phyloP scores from a whole-genome alignment of 2,113 vertebrate genomes.

The Brienomyrus brachyistius region DNA sequence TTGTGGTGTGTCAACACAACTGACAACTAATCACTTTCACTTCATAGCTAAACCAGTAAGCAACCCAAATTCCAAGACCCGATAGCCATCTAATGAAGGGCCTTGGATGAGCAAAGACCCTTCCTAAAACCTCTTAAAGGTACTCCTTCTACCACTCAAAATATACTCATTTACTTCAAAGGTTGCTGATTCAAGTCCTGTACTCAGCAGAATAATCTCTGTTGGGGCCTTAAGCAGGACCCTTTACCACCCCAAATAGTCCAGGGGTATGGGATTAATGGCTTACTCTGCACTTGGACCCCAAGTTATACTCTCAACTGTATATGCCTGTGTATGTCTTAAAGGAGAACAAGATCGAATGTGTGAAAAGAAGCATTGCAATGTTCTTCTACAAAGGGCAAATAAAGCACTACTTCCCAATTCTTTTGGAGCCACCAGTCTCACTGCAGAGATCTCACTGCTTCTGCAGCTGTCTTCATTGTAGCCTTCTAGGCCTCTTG shows the following conservation, averaged over 20 bases:
- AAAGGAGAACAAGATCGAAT: neutral
- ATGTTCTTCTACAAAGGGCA: neutral
- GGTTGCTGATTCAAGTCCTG: neutral
- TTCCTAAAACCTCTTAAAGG: no score
- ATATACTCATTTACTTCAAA: neutral
- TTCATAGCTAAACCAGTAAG: neutral
- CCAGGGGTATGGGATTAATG: neutral
- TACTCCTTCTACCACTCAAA: neutral
- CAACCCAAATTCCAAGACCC: no score
- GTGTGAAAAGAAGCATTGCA: neutral
- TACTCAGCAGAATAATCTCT: no score
- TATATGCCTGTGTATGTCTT: neutral
- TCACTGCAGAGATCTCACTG: neutral
- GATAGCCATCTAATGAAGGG: no score
- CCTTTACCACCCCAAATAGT: neutral
- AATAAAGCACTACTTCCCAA: neutral
- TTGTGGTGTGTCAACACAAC: no score
- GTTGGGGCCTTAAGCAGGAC: neutral
- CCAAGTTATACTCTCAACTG: neutral
- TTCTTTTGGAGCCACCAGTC: neutral
- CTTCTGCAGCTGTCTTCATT: no score
- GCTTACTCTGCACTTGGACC: neutral
- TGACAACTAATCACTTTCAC: no score
- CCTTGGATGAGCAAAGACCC: no score
- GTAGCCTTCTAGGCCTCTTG: no score